Conservation (phyloP, 2,113 vertebrate genomes). For the Fukomys damarensis region DNA sequence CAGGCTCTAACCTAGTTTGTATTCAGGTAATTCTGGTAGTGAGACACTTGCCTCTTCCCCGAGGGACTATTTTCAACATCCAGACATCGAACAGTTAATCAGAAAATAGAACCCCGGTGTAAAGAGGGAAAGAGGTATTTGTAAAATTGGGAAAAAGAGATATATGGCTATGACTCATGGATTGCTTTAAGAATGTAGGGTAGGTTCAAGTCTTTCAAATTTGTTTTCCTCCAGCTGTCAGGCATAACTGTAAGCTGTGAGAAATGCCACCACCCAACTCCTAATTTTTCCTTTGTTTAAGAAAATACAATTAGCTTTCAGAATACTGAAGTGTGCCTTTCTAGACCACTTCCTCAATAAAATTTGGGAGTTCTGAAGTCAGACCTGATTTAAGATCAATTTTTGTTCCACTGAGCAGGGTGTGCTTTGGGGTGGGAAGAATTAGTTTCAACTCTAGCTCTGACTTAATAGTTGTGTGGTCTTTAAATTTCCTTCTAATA, state of each 20-base stretch:
- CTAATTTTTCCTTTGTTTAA: not conserved
- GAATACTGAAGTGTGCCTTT: constrained; percentile 44
- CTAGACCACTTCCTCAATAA: constrained; percentile 25
- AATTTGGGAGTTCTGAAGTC: not conserved
- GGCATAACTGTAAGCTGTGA: not conserved
- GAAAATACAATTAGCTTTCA: constrained; percentile 49
- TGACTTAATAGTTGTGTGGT: constrained; percentile 13
- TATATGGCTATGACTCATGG: not conserved
- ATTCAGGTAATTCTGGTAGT: constrained; percentile 38
- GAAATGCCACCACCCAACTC: not conserved
- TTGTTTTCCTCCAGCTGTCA: not conserved
- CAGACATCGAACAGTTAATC: not conserved
- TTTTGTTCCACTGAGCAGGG: not conserved
- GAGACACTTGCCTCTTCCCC: not conserved
- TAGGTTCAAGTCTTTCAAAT: not conserved
- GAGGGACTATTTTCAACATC: not conserved
- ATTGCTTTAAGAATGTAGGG: not conserved
- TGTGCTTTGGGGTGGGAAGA: not conserved
- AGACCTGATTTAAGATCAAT: not conserved
- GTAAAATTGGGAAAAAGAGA: not conserved
- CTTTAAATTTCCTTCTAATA: constrained; percentile 64
- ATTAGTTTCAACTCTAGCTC: not conserved
- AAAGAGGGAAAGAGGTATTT: not conserved
- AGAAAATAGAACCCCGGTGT: not conserved
- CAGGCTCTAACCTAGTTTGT: not conserved